A percentile compares a stretch with the other conserved stretches of the same genome.
These are phyloP conservation scores for Muscidifurax raptorellus DNA, from an alignment of 1,140 invertebrate species.

Conservation along the genomic window DNA sequence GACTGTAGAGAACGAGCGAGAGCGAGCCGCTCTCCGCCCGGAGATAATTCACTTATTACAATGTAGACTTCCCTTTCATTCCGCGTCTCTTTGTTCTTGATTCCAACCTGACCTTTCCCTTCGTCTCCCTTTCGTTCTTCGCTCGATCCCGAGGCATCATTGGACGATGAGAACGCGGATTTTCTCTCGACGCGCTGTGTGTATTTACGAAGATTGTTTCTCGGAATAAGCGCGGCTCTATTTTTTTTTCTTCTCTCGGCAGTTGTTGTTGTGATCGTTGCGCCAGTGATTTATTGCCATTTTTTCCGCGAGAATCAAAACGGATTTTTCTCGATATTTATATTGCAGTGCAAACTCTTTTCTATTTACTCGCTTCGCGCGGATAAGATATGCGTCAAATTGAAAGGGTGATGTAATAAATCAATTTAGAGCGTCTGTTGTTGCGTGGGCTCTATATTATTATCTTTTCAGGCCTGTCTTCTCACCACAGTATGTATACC, in stretches of 20 bases:
- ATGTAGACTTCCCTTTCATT: conserved; percentile 29
- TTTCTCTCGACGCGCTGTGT: neutral
- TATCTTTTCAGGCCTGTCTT: neutral
- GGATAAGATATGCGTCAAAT: conserved; percentile 11
- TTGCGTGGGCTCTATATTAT: neutral
- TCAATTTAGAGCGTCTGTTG: neutral
- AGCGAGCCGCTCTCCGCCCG: neutral
- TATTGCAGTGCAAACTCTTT: neutral
- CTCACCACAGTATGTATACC: neutral
- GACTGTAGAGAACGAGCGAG: neutral
- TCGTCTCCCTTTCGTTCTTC: conserved; percentile 36
- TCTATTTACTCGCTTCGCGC: neutral
- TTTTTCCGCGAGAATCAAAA: neutral
- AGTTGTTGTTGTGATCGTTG: neutral
- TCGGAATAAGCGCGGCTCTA: neutral
- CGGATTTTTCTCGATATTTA: neutral
- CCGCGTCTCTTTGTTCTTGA: conserved; percentile 27
- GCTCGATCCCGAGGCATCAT: conserved; percentile 17
- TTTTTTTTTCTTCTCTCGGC: neutral
- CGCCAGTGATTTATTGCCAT: neutral
- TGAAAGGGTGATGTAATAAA: conserved; percentile 16
- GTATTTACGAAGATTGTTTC: conserved; percentile 11
- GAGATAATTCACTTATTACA: conserved; percentile 44
- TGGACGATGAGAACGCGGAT: conserved; percentile 9
- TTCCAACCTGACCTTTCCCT: conserved; percentile 41